A percentile compares a stretch with the other conserved stretches of the same genome.
Conservation (phyloP, 2,888 invertebrate species). For the Hofmannophila pseudospretella region DNA sequence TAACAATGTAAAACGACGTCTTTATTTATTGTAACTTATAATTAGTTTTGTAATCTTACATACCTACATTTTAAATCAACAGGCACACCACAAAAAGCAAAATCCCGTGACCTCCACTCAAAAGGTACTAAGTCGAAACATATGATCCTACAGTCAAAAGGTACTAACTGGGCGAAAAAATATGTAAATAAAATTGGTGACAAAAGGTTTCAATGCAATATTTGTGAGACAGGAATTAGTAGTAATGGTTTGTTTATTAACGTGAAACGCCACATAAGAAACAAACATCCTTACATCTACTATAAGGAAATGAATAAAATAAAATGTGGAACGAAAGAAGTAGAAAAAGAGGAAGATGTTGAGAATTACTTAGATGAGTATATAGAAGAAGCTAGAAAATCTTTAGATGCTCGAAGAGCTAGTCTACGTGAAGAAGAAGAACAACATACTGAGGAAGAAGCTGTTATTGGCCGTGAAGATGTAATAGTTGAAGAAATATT, state of each 20-base stretch:
- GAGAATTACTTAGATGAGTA: background rate
- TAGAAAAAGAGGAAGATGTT: background rate
- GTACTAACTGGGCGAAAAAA: conserved; percentile 4
- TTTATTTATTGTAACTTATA: too few relatives aligned
- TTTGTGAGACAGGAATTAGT: conserved; percentile 4
- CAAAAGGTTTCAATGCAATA: conserved; percentile 5
- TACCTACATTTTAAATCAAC: too few relatives aligned
- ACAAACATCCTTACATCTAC: conserved; percentile 7
- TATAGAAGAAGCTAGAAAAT: background rate
- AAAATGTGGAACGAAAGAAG: background rate
- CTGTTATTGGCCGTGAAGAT: background rate
- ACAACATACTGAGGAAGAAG: background rate
- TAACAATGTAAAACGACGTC: too few relatives aligned
- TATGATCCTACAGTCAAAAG: too few relatives aligned
- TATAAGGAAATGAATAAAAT: conserved; percentile 3
- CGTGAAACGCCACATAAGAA: conserved; percentile 9
- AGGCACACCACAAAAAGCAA: too few relatives aligned
- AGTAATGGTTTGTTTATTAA: conserved; percentile 5
- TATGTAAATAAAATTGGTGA: conserved; percentile 3
- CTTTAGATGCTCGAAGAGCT: background rate
- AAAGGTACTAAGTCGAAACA: too few relatives aligned
- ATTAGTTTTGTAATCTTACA: too few relatives aligned
- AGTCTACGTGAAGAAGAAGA: background rate
- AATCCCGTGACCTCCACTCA: too few relatives aligned
- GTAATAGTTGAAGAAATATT: too few relatives aligned